Conservation (phyloP, 2,113 vertebrate species). For the Alethe castanea region DNA sequence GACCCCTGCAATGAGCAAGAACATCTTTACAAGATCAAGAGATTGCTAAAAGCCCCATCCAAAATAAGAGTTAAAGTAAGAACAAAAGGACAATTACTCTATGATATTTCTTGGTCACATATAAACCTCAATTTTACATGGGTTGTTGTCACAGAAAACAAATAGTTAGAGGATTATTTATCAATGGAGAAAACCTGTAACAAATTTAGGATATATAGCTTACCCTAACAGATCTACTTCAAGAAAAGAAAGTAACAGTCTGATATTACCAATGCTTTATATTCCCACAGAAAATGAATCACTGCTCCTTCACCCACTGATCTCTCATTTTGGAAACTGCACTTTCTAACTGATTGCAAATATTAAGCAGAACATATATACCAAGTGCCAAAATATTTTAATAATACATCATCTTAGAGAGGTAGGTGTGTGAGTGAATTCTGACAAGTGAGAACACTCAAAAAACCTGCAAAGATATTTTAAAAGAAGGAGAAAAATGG, state of each 20-base stretch:
- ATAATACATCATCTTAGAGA: neutral
- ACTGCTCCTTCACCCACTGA: neutral
- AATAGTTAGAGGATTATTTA: neutral
- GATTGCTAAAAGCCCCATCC: neutral
- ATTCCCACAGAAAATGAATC: neutral
- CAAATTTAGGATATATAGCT: neutral
- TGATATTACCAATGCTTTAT: neutral
- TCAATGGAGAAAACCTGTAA: neutral
- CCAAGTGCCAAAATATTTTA: slow-evolving; percentile 1
- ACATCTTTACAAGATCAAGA: neutral
- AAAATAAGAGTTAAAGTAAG: neutral
- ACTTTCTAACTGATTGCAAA: neutral
- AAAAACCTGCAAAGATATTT: neutral
- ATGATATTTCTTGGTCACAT: neutral
- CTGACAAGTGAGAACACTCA: neutral
- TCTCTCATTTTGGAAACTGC: neutral
- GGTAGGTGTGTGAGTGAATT: neutral
- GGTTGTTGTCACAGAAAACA: neutral
- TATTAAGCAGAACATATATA: neutral
- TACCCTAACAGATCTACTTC: neutral
- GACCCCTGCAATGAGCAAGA: neutral
- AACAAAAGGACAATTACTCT: neutral
- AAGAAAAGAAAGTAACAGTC: neutral
- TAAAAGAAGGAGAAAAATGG: neutral
- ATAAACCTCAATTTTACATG: neutral